phyloP scores from a whole-genome alignment of 2,113 vertebrate species.

The Neogobius melanostomus region DNA sequence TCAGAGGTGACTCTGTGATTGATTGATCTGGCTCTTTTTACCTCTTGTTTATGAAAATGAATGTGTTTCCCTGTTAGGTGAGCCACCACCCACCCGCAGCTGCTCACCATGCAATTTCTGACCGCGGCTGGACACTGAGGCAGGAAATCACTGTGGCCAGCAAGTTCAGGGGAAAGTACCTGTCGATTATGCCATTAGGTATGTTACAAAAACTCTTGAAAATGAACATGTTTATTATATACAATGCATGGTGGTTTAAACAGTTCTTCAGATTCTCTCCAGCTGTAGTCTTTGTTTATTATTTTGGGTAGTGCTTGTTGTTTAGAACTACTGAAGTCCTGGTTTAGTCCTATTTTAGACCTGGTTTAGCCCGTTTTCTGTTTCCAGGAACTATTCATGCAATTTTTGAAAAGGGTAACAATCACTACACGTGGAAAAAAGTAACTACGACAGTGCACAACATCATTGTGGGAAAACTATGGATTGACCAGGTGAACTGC shows the following conservation, averaged over 20 bases:
- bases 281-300: no score
- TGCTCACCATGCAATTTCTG: constrained; percentile 90
- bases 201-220: constrained; percentile 30
- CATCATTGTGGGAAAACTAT: constrained; percentile 97
- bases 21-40: not conserved
- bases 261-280: no score
- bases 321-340: no score
- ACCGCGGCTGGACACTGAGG: constrained; percentile 89
- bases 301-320: no score
- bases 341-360: not conserved
- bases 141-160: constrained; percentile 98
- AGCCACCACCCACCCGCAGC: constrained; percentile 95
- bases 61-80: constrained; percentile 77
- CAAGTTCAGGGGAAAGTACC: constrained; percentile 97
- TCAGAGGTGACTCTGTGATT: not conserved
- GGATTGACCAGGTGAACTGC: constrained; percentile 93
- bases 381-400: constrained; percentile 91
- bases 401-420: constrained; percentile 86
- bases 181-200: constrained; percentile 97
- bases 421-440: constrained; percentile 98
- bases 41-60: not conserved
- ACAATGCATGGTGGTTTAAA: no score
- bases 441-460: constrained; percentile 98
- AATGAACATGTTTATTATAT: not conserved
- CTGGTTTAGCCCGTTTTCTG: not conserved